Evolutionary conservation across 2,888 invertebrate species (phyloP), one percentile per base, ranked within the genome.

Genomic region (Lepas anatifera): DNA sequence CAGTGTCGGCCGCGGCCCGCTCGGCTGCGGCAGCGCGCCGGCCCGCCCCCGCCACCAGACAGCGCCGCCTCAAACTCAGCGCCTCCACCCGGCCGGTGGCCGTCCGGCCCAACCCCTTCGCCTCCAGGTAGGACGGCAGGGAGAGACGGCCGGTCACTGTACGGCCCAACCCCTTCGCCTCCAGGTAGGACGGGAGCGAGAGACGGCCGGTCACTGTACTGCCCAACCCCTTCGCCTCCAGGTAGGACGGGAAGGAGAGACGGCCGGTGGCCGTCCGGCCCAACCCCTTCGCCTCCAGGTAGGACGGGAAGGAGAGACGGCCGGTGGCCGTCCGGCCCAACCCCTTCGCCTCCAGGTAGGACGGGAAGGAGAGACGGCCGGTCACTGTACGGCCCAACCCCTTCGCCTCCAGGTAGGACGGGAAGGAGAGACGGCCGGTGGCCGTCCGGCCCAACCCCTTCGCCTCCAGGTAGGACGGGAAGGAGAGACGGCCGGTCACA

Each of bases 221-320:
- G 39, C 25, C 39, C 25, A 64, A 64, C 16, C 64, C 64, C n/a
- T 64, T 64, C 64, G 37, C 64, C 6, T 13, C 64, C 32, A 32
- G 58, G 58, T 58, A 22, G 18, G 63, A 2, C 29, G 16, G 4
- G 52, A 7, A n/a, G 3, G 46, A 2, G 22, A 16, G 46, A 2
- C n/a, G n/a, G 1, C 13, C 39, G 25, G 25, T 39, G 4, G 8
- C 66, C 25, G 27, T 27, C 4, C 25, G 25, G 39, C 25, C 39
- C 25, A 64, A 64, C 16, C 64, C 64, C n/a, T 64, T 64, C 64
- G 37, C 64, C 6, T 13, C 64, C 32, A 32, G 58, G 58, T 58
- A 22, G 18, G 63, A 2, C 29, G 16, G 4, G 52, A 7, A n/a
- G 3, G 46, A 2, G 22, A 16, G 46, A 2, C n/a, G n/a, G n/a